These are phyloP conservation scores for Phataginus tricuspis DNA, from an alignment of 2,797 vertebrate genomes.

Conservation along the genomic window DNA sequence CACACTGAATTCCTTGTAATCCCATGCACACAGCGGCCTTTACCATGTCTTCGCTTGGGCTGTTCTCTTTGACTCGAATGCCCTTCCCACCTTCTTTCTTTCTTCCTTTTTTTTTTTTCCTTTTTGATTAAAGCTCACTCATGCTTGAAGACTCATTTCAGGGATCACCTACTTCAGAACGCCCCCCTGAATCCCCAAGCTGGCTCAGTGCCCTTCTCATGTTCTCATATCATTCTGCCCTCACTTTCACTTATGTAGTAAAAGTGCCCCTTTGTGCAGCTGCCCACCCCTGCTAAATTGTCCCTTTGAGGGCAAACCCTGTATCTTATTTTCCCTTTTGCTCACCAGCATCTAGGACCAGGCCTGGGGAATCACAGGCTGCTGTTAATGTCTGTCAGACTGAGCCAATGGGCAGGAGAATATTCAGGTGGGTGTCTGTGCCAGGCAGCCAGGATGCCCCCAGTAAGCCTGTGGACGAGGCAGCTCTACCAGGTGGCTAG, in stretches of 20 bases:
- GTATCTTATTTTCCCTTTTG: constrained; percentile 36
- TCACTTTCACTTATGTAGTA: neutral
- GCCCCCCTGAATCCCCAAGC: neutral
- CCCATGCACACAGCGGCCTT: neutral
- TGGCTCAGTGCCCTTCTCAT: neutral
- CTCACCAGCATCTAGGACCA: neutral
- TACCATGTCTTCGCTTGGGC: neutral
- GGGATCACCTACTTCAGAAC: constrained; percentile 58
- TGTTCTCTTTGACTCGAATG: constrained; percentile 34
- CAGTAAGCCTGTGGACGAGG: neutral
- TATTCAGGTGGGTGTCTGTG: neutral
- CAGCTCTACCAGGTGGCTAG: neutral
- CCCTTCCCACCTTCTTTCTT: neutral
- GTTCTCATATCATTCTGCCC: neutral
- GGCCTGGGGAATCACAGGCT: neutral
- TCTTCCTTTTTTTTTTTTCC: neutral
- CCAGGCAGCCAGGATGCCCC: neutral
- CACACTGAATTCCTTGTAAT: neutral
- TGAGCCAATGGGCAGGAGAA: constrained; percentile 12
- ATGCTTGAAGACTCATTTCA: constrained; percentile 70
- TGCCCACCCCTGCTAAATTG: neutral
- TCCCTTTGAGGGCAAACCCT: neutral
- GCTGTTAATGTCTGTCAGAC: constrained; percentile 49
- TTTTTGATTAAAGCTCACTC: constrained; percentile 20
- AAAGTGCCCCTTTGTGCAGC: neutral